Base-by-base conservation (phyloP, 64 coral and sea anemone genomes). In the Stichodactyla helianthus region DNA sequence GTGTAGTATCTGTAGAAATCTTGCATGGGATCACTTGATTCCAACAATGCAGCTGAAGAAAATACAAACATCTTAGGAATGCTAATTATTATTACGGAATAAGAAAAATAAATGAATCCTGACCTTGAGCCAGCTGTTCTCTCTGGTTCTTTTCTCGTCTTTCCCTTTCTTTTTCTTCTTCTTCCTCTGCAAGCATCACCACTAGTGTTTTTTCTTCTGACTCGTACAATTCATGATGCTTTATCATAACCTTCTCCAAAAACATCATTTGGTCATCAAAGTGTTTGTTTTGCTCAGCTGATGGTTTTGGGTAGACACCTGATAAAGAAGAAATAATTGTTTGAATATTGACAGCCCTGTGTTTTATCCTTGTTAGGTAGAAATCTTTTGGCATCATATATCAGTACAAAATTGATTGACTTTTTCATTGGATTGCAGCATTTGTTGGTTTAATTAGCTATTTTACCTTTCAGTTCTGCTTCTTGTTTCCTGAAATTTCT, bases 121-220 rank as follows among this genome's bases (percentile, higher is more conserved):
- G 2, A 84, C 83, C 83, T 63, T 84, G 50, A n/a, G 83, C 83
- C 27, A 84, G 57, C 27, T 95, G 79, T 55, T 94, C 88, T 88
- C 63, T 89, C 31, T 89, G 82, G 23, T 95, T 88, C 56, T 83
- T 93, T 90, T 94, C 88, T n/a, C 90, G 82, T 55, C 90, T 86
- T 77, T 99, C 88, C 25, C 87, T 92, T 55, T 99, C 91, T 61
- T 91, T 94, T 67, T 99, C 93, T 50, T 94, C 87, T 31, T 99
- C 93, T 17, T 94, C 97, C 20, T 99, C 97, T 8, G 88, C 93
- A n/a, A 99, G 79, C 86, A 99, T 99, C 56, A 99, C 97, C 27
- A 82, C 76, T 4, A 99, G 82, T 22, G 97, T 94, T 87, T 94
- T 89, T 64, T 99, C 97, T 74, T 99, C 97, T 13, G 88, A 91